Evolutionary conservation across 2,113 vertebrate species (phyloP).

Genomic region (Ictalurus furcatus): DNA sequence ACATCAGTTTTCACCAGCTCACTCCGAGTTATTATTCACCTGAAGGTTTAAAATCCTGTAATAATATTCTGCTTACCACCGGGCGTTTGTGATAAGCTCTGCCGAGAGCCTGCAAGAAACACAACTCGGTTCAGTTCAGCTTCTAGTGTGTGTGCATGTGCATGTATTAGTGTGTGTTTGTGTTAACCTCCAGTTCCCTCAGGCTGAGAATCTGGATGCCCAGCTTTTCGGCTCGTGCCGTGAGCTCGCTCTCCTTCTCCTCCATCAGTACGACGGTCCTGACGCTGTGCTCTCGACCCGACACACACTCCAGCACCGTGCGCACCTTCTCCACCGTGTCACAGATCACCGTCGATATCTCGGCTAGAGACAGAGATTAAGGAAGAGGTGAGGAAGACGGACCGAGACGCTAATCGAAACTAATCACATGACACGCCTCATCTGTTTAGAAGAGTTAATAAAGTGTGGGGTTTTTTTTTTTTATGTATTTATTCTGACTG

Average conservation of each 20-base stretch:
- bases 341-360: conserved; percentile 86
- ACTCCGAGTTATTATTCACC: background rate
- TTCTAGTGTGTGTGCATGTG: background rate
- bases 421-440: background rate
- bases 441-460: background rate
- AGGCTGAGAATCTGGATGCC: conserved; percentile 83
- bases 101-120: conserved; percentile 77
- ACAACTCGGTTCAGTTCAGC: conserved; percentile 16
- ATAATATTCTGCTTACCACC: conserved; percentile 73
- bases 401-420: background rate
- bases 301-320: conserved; percentile 77
- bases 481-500: background rate
- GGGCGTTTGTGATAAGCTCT: conserved; percentile 76
- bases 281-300: conserved; percentile 74
- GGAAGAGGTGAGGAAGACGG: background rate
- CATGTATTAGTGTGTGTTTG: background rate
- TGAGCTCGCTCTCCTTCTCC: conserved; percentile 75
- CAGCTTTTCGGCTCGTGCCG: conserved; percentile 74
- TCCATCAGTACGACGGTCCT: conserved; percentile 86
- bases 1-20: background rate
- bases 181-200: conserved; percentile 82
- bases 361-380: conserved; percentile 63
- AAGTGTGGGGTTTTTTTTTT: background rate
- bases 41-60: background rate
- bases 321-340: conserved; percentile 85